Base-by-base conservation (phyloP, 2,888 invertebrate species). In the Dryobota labecula region DNA sequence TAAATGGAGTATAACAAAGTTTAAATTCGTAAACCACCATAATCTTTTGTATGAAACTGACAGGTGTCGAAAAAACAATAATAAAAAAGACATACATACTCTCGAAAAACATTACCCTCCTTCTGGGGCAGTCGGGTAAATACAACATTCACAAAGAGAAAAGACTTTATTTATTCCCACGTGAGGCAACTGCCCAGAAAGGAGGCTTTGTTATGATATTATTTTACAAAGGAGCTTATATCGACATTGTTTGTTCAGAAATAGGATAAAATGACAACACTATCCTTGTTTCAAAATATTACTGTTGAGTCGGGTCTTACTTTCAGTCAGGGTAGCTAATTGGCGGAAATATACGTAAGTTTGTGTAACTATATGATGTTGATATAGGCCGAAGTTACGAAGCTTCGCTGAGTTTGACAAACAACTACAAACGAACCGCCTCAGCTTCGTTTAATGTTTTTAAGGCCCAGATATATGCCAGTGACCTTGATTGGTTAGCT, bases 201-300 rank as follows among this genome's bases (percentile, higher is more conserved):
- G 20, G 36, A 20, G 43, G 30, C 41, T 78, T 77, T 47, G 70
- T 20, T 49, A 56, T 38, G 43, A 49, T 61, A 62, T 71, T 61
- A 38, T 71, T 45, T 71, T n/a, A 56, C 56, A 27, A 78, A 74
- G 78, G 61, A 57, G 78, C 78, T 71, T 71, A 70, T 24, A 45
- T 33, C 43, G 24, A 51, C n/a, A 78, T 75, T 57, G 61, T 78
- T 74, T 43, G 43, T 56, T 30, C 36, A n/a, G 38, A 57, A 61
- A 78, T 38, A 57, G 11, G 43, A 56, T 61, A 49, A 56, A 13
- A 36, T 62, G 36, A 18, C 49, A 56, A 36, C 70, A 60, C 15
- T 47, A 54, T 30, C 20, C 27, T 41, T 56, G 27, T 77, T 30
- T 18, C 36, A 30, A 49, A 27, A 41, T 38, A 60, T 58, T 30